These are phyloP conservation scores for Drosophila santomea DNA, from an alignment of 1,140 invertebrate species.

Conservation along the genomic window DNA sequence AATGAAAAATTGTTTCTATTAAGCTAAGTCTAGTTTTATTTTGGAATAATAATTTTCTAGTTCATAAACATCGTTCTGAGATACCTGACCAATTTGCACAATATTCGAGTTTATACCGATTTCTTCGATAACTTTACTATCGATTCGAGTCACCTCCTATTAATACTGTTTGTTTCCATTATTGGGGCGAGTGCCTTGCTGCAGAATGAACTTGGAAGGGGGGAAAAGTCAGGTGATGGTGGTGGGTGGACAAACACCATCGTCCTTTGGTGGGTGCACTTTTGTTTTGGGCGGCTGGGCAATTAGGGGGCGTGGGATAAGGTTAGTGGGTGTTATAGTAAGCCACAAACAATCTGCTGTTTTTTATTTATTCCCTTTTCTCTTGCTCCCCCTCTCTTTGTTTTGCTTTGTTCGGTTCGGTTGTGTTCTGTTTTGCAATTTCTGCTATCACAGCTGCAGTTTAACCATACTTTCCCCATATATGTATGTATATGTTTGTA, in stretches of 20 bases:
- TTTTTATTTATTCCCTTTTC: conserved; percentile 32
- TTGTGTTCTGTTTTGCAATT: conserved; percentile 64
- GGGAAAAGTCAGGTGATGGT: conserved; percentile 5
- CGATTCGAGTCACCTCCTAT: conserved; percentile 32
- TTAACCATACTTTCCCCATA: conserved; percentile 46
- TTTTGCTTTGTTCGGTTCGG: conserved; percentile 42
- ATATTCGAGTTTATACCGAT: background rate
- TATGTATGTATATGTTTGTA: background rate
- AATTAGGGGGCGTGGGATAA: conserved; percentile 53
- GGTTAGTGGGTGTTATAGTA: conserved; percentile 34
- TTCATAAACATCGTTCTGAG: too few relatives aligned
- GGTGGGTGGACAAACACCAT: background rate
- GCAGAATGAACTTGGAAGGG: conserved; percentile 18
- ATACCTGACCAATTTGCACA: too few relatives aligned
- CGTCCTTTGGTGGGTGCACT: conserved; percentile 2
- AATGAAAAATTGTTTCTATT: too few relatives aligned
- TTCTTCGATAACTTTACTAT: conserved; percentile 7
- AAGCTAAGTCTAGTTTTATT: too few relatives aligned
- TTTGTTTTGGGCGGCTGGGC: conserved; percentile 15
- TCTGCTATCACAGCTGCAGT: conserved; percentile 60
- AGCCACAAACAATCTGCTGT: conserved; percentile 54
- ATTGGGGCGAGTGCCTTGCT: conserved; percentile 15
- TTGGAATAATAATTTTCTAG: too few relatives aligned
- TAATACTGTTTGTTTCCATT: conserved; percentile 22
- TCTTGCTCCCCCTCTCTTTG: conserved; percentile 16